Conservation (phyloP, 1,140 invertebrate species). For the Heliothis virescens region DNA sequence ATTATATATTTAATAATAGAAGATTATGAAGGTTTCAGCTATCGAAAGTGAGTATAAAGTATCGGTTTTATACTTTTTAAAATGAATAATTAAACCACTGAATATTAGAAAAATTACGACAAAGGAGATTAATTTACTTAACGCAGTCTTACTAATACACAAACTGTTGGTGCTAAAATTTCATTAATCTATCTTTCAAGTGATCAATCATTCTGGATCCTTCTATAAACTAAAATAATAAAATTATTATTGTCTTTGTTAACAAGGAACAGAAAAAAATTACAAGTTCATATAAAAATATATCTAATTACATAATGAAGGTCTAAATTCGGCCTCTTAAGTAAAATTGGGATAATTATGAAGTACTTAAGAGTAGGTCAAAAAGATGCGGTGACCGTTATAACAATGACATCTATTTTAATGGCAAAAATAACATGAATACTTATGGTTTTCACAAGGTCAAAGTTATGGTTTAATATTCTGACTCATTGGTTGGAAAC, state of each 20-base stretch:
- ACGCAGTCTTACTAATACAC: no score
- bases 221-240: background rate
- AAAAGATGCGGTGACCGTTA: slow-evolving; percentile 5
- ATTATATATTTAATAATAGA: no score
- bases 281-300: no score
- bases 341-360: background rate
- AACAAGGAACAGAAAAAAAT: background rate
- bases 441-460: slow-evolving; percentile 2
- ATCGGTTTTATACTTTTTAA: no score
- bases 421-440: background rate
- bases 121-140: no score
- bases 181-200: no score
- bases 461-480: background rate
- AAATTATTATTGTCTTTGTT: background rate
- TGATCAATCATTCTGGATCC: background rate
- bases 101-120: no score
- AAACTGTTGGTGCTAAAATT: no score
- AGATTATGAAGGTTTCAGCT: no score
- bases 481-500: slow-evolving; percentile 7
- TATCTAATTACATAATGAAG: slow-evolving; percentile 14
- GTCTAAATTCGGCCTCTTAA: slow-evolving; percentile 27
- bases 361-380: background rate
- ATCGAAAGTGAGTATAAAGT: no score
- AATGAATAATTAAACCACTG: no score
- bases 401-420: background rate